Evolutionary conservation across 2,888 invertebrate genomes (phyloP).

Genomic region (Notodonta ziczac): DNA sequence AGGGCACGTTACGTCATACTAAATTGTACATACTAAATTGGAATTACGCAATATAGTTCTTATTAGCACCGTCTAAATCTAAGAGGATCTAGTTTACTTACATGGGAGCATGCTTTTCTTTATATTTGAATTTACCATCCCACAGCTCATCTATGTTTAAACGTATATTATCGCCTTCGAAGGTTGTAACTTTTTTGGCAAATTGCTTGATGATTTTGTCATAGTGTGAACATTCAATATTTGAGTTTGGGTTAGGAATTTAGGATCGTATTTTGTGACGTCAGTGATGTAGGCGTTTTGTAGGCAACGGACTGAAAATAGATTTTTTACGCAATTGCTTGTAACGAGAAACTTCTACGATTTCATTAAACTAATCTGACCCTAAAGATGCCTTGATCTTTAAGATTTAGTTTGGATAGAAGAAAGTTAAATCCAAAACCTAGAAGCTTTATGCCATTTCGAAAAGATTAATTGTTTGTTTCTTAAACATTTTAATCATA

Average conservation of each 20-base stretch:
- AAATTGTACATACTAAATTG: background rate
- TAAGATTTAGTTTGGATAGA: no score
- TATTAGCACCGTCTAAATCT: background rate
- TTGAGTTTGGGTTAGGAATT: slow-evolving; percentile 1
- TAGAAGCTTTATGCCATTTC: no score
- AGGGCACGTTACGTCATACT: background rate
- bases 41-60: background rate
- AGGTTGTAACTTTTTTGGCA: slow-evolving; percentile 13
- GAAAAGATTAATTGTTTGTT: background rate
- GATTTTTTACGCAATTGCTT: no score
- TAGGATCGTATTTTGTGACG: background rate
- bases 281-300: background rate
- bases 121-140: slow-evolving; percentile 5
- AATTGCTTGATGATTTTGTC: slow-evolving; percentile 8
- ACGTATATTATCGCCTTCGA: slow-evolving; percentile 19
- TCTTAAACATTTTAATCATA: background rate
- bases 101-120: background rate
- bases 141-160: slow-evolving; percentile 1
- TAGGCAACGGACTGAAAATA: background rate
- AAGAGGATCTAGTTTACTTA: background rate
- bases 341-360: no score
- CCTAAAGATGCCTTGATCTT: no score
- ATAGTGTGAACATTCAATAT: slow-evolving; percentile 8
- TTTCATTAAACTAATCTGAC: no score
- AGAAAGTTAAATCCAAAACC: no score